A percentile compares a stretch with the other conserved stretches of the same genome.
These are phyloP conservation scores for Pantelozetes paolii DNA, from an alignment of 2,888 invertebrate genomes.

Conservation along the genomic window DNA sequence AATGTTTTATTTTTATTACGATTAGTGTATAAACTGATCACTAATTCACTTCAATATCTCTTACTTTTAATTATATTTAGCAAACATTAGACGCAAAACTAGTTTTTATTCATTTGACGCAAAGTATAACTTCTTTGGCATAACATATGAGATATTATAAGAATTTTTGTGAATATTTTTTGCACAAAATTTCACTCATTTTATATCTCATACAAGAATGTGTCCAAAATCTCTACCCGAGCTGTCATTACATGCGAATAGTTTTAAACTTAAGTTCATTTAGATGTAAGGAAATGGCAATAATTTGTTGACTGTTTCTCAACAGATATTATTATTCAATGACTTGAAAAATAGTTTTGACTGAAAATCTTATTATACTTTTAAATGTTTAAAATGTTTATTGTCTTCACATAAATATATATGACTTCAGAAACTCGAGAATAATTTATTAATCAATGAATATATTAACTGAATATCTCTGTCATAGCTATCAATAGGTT, in stretches of 20 bases:
- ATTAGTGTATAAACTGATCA: neutral
- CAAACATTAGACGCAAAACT: neutral
- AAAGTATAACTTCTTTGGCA: neutral
- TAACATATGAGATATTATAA: neutral
- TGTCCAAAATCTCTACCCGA: neutral
- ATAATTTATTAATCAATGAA: too few species aligned
- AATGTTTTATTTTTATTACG: neutral
- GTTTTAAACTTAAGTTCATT: neutral
- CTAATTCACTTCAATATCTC: neutral
- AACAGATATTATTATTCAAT: conserved; percentile 21
- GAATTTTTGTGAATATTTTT: neutral
- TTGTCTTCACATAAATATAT: conserved; percentile 34
- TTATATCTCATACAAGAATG: neutral
- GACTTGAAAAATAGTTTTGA: neutral
- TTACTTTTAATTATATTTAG: conserved; percentile 8
- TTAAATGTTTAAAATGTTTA: conserved; percentile 21
- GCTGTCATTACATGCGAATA: neutral
- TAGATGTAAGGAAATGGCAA: neutral
- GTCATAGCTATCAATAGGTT: neutral
- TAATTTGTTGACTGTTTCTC: conserved; percentile 19
- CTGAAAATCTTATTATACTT: conserved; percentile 13
- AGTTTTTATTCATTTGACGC: neutral
- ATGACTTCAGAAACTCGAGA: too few species aligned
- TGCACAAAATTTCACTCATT: neutral
- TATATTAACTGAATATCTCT: too few species aligned